Evolutionary conservation across 2,113 vertebrate species (phyloP).

Genomic region (Forbesichthys papilliferus): DNA sequence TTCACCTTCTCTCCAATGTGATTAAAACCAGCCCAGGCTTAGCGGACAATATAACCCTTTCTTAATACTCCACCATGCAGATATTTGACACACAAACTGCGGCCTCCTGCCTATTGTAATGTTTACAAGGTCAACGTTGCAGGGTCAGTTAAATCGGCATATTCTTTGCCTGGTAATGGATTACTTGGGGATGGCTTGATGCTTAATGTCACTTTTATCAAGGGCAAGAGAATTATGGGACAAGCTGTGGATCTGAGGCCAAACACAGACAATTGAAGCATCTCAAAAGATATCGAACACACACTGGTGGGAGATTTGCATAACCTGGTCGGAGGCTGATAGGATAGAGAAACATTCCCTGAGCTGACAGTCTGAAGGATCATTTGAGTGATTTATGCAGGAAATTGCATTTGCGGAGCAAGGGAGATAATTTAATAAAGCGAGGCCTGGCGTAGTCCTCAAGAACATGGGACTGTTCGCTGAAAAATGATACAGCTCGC

Average conservation of each 20-base stretch:
- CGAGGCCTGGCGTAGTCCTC: conserved; percentile 68
- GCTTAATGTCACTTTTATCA: conserved; percentile 75
- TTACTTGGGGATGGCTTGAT: conserved; percentile 73
- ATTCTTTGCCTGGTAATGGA: conserved; percentile 69
- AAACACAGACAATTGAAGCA: conserved; percentile 68
- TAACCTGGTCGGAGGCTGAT: conserved; percentile 74
- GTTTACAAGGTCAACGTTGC: conserved; percentile 79
- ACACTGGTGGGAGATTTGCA: conserved; percentile 63
- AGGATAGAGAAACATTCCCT: conserved; percentile 71
- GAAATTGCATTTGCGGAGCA: conserved; percentile 77
- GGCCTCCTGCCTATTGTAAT: conserved; percentile 56
- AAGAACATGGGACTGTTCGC: conserved; percentile 70
- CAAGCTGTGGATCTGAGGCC: conserved; percentile 65
- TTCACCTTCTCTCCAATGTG: conserved; percentile 47
- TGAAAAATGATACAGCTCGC: conserved; percentile 72
- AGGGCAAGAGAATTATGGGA: conserved; percentile 64
- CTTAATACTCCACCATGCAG: conserved; percentile 52
- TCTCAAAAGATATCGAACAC: conserved; percentile 71
- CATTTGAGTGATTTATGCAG: conserved; percentile 80
- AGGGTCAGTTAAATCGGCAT: conserved; percentile 73
- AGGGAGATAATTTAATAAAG: conserved; percentile 79
- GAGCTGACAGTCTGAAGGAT: conserved; percentile 75
- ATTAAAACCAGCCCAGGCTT: conserved; percentile 63
- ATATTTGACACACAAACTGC: conserved; percentile 62
- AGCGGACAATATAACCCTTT: conserved; percentile 54